Base-by-base conservation (phyloP, 2,113 vertebrate species). In the Verasper variegatus region DNA sequence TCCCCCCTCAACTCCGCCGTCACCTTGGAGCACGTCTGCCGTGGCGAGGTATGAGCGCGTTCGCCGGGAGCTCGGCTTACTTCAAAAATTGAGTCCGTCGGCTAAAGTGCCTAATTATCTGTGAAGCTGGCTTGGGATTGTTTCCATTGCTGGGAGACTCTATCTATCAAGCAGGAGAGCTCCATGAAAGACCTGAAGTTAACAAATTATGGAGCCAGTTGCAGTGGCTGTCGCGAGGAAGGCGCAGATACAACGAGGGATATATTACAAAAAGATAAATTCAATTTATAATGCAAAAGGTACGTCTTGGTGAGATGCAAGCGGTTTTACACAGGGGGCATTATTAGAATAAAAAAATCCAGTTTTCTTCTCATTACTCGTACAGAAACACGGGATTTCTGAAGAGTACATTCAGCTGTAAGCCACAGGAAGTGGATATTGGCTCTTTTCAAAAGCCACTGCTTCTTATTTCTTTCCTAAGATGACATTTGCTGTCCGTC, bases 61-160 rank as follows among this genome's bases (percentile, higher is more conserved):
- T 68, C 71, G 82, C 86, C 68, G 58, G 54, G 58, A 85, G 81
- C 80, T 73, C 40, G 49, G 83, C 87, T 85, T 82, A 79, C 86
- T 80, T 90, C 62, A 77, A 86, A 49, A 90, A 92, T 88, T 87
- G 91, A 83, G 82, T 76, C 90, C 51, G 68, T 77, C 40, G 78
- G 90, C 88, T 88, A 80, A 93, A 92, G 88, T 77, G 87, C 85
- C 89, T 92, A 93, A 94, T 94, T 94, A 92, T 91, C 87, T 92
- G 89, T 92, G 90, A 92, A 92, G 92, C 84, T 92, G 86, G 82
- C 83, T 89, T 89, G 83, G 90, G 89, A 93, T 92, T 89, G 87
- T 93, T 92, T 93, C 89, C 75, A 92, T 82, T 80, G 80, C 82
- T 82, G 74, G 76, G 58, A 89, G 89, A 91, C 80, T 90, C 78